Conservation (phyloP, 2,113 vertebrate species). For the Anthoscopus minutus region DNA sequence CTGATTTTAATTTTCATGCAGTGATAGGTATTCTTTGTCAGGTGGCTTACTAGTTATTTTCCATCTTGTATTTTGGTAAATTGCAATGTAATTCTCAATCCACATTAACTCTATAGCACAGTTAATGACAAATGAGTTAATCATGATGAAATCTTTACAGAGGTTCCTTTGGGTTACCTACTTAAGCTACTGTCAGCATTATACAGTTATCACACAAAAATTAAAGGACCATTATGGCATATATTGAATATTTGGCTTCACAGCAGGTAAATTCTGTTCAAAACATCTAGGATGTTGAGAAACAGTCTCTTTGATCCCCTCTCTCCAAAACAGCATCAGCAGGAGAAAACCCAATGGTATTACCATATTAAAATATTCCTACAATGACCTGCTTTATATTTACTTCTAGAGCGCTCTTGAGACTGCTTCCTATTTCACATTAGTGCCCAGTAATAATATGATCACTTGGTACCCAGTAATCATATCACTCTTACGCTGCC, state of each 20-base stretch:
- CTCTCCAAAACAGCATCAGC: not conserved
- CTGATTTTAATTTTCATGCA: slow-evolving; percentile 5
- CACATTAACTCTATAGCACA: not conserved
- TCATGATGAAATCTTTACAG: slow-evolving; percentile 12
- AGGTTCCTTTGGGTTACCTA: slow-evolving; percentile 24
- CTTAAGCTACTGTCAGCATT: slow-evolving; percentile 4
- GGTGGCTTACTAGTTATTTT: slow-evolving; percentile 14
- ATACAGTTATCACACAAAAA: not conserved
- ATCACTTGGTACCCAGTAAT: not conserved
- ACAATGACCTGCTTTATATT: not conserved
- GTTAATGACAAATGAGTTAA: slow-evolving; percentile 51
- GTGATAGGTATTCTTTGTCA: slow-evolving; percentile 1
- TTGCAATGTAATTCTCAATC: slow-evolving; percentile 13
- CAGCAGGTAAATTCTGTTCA: slow-evolving; percentile 11
- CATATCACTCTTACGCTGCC: not conserved
- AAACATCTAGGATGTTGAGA: not conserved
- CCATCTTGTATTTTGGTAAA: not conserved
- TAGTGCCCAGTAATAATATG: not conserved
- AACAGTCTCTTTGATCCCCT: not conserved
- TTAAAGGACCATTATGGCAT: slow-evolving; percentile 21
- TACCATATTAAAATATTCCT: not conserved
- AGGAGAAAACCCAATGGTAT: not conserved
- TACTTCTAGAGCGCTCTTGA: not conserved
- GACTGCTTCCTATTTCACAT: not conserved
- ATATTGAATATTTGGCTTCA: slow-evolving; percentile 31